Conservation (phyloP, 2,113 vertebrate species). For the Tursiops truncatus region DNA sequence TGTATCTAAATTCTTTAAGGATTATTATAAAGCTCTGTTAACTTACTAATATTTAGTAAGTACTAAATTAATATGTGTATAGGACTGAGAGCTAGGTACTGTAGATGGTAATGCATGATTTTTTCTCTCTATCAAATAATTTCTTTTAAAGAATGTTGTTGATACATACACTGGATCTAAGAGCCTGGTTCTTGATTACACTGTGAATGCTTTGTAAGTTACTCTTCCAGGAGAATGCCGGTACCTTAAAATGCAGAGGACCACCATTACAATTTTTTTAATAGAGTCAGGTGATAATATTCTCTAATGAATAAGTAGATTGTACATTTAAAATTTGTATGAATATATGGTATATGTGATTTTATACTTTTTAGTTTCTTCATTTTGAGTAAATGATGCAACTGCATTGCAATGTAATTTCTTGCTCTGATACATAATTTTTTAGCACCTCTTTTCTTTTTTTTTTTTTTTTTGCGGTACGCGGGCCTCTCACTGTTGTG, state of each 20-base stretch:
- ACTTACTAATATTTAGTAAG: background rate
- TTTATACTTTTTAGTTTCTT: background rate
- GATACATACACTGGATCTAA: background rate
- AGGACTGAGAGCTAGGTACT: background rate
- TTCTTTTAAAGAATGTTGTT: background rate
- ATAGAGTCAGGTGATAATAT: background rate
- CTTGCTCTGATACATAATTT: background rate
- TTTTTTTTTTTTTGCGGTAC: too few relatives aligned
- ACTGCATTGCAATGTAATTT: background rate
- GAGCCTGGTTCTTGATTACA: background rate
- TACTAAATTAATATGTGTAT: background rate
- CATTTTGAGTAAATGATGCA: background rate
- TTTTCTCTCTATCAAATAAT: background rate
- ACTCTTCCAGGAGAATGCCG: background rate
- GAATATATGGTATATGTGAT: background rate
- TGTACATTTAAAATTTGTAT: background rate
- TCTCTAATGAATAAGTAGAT: background rate
- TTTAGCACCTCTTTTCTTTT: background rate
- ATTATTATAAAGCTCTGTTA: background rate
- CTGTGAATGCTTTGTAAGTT: background rate
- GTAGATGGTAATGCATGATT: background rate
- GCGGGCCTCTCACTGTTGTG: too few relatives aligned
- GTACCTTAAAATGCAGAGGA: background rate
- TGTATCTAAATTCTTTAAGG: background rate
- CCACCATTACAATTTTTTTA: background rate